A percentile compares a stretch with the other conserved stretches of the same genome.
phyloP scores from a whole-genome alignment of 2,797 vertebrate genomes.

The Sparidentex hasta region DNA sequence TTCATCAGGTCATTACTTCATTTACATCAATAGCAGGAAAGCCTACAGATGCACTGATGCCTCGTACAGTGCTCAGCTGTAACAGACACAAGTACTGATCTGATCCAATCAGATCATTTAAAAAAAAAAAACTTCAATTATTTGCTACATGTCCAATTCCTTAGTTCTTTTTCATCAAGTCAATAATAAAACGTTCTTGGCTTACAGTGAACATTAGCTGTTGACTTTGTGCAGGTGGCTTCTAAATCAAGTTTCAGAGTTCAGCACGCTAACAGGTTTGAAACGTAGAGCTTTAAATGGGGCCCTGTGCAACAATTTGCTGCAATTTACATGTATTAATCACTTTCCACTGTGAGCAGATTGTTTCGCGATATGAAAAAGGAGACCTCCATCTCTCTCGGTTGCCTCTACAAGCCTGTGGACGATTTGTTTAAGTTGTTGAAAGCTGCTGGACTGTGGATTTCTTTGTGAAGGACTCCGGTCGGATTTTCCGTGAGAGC shows the following conservation, averaged over 20 bases:
- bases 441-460: too few relatives aligned
- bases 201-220: neutral
- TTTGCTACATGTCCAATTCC: constrained; percentile 7
- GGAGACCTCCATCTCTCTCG: too few relatives aligned
- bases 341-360: too few relatives aligned
- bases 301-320: too few relatives aligned
- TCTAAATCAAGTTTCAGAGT: neutral
- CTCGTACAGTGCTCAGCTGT: constrained; percentile 4
- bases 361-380: too few relatives aligned
- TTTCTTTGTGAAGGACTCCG: too few relatives aligned
- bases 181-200: neutral
- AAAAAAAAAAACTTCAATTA: too few relatives aligned
- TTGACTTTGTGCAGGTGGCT: neutral
- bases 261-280: neutral
- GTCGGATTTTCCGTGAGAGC: too few relatives aligned
- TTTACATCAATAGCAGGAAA: constrained; percentile 27
- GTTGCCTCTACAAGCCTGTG: too few relatives aligned
- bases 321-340: too few relatives aligned
- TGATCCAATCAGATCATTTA: neutral
- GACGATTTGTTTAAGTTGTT: too few relatives aligned
- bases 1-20: constrained; percentile 21
- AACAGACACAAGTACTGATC: neutral
- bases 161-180: neutral
- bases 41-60: constrained; percentile 6
- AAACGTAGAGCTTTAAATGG: neutral